Percentiles rank a stretch among this genome's conserved stretches.
phyloP scores from a whole-genome alignment of 2,797 vertebrate species.

The Sebastes dallii region DNA sequence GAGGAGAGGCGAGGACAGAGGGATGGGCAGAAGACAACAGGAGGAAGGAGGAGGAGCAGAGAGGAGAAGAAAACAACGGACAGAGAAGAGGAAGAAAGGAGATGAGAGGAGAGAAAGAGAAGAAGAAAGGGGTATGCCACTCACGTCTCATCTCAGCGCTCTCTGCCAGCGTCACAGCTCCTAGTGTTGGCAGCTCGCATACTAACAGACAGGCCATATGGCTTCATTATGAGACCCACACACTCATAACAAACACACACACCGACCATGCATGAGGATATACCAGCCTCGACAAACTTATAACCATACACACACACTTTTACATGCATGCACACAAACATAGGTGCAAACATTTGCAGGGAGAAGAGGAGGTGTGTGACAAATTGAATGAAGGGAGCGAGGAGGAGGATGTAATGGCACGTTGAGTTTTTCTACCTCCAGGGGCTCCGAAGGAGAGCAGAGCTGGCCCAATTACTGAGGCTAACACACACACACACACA shows the following conservation, averaged over 20 bases:
- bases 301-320: constrained; percentile 1
- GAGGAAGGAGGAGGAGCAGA: constrained; percentile 43
- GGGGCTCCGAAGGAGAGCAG: constrained; percentile 60
- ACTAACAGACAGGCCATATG: constrained; percentile 80
- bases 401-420: constrained; percentile 66
- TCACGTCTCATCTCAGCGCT: constrained; percentile 67
- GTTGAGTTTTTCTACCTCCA: constrained; percentile 65
- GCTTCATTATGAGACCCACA: constrained; percentile 78
- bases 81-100: constrained; percentile 19
- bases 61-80: constrained; percentile 7
- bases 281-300: constrained; percentile 19
- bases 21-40: constrained; percentile 29
- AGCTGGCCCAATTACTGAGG: constrained; percentile 73
- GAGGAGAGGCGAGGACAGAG: constrained; percentile 14
- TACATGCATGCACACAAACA: not conserved
- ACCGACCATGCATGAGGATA: constrained; percentile 18
- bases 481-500: constrained; percentile 42
- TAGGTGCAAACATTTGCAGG: constrained; percentile 50
- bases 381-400: constrained; percentile 66
- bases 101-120: constrained; percentile 39
- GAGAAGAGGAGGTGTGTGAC: constrained; percentile 62
- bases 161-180: constrained; percentile 72
- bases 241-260: constrained; percentile 18
- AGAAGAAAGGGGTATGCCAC: constrained; percentile 69
- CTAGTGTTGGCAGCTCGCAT: constrained; percentile 71